Base-by-base conservation (phyloP, 2,797 vertebrate genomes). In the Acridotheres tristis region DNA sequence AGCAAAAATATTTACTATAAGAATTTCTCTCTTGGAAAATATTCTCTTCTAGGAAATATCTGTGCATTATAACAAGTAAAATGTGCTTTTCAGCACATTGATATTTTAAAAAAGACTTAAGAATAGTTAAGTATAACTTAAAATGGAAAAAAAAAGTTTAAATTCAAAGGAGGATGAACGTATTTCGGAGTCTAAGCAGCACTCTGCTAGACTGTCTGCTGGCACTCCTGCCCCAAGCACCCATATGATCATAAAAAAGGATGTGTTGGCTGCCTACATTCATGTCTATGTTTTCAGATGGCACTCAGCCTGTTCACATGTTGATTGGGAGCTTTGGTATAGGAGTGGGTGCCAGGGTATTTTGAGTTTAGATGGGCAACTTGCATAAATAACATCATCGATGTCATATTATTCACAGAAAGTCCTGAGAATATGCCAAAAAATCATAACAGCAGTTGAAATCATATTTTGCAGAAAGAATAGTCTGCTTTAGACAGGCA, bases 301-400 rank as follows among this genome's bases (percentile, higher is more conserved):
- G 43, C 19, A 50, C 81, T 87, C 94, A 91, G 80, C 73, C 91
- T 90, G 75, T 42, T 89, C 82, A 58, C 45, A 82, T 83, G 42
- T 71, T 90, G 69, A 75, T 48, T 71, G 54, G 34, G 74, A 95
- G 59, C 26, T 86, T 93, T 83, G 38, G 57, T 65, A 47, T 48
- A 73, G 26, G 55, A 90, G 78, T 50, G 68, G 8, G 25, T 94
- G 97, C 93, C 97, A 96, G 88, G n/a, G 74, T 82, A 86, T 94
- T 83, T 81, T 82, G 68, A 91, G 72, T 93, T 93, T 85, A 90
- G 91, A 89, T 74, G 66, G 77, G 71, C 65, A 93, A 78, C 87
- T 93, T 93, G 79, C 68, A 79, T 88, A 96, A 96, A 95, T 93
- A 96, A 66, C 81, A 20, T 90, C 77, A 63, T 54, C 0, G 0